Evolutionary conservation across 2,888 invertebrate species (phyloP).

Genomic region (Norana najaformis): DNA sequence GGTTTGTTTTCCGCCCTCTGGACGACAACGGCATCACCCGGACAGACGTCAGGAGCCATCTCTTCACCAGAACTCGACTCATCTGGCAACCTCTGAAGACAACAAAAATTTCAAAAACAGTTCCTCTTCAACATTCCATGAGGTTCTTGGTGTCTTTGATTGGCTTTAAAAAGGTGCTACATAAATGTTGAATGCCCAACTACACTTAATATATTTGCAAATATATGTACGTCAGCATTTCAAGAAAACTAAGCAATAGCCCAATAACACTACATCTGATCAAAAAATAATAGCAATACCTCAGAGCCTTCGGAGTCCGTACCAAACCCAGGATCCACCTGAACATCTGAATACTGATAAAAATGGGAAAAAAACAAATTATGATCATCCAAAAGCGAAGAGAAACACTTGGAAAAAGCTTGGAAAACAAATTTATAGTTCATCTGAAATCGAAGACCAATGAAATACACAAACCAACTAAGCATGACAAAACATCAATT

Average conservation of each 20-base stretch:
- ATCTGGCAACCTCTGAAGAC: background rate
- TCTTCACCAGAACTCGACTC: conserved; percentile 15
- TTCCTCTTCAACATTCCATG: background rate
- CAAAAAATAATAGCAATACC: background rate
- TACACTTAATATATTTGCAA: background rate
- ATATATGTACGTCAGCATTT: no score
- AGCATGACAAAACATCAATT: no score
- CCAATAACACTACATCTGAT: background rate
- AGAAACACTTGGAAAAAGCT: no score
- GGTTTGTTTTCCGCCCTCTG: conserved; percentile 4
- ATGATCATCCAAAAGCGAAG: background rate
- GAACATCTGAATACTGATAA: conserved; percentile 3
- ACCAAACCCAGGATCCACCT: conserved; percentile 19
- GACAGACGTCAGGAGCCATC: background rate
- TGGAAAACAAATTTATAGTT: no score
- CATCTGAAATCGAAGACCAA: no score
- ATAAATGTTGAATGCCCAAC: background rate
- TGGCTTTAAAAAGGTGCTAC: background rate
- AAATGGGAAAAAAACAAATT: background rate
- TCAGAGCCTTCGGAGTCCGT: conserved; percentile 35
- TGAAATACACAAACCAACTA: no score
- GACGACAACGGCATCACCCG: background rate
- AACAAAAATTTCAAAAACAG: background rate
- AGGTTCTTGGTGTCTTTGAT: background rate
- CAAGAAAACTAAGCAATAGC: background rate